These are phyloP conservation scores for Volucella inflata DNA, from an alignment of 2,888 invertebrate species.

Conservation along the genomic window DNA sequence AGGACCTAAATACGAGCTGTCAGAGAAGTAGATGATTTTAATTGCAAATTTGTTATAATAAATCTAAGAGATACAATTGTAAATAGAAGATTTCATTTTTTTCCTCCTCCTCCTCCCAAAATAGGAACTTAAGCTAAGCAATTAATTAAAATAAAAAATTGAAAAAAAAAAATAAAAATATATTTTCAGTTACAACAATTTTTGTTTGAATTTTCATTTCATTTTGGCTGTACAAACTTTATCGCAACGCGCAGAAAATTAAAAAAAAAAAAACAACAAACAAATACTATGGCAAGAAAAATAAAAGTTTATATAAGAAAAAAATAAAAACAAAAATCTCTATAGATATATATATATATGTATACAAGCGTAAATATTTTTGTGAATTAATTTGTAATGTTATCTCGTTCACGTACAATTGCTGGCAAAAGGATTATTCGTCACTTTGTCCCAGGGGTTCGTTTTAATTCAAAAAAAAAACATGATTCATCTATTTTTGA, in stretches of 20 bases:
- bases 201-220: slow-evolving; percentile 25
- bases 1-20: slow-evolving; percentile 70
- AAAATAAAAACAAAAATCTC: slow-evolving; percentile 52
- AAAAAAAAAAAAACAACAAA: slow-evolving; percentile 59
- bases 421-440: slow-evolving; percentile 64
- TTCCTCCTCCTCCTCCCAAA: slow-evolving; percentile 18
- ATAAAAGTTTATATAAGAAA: slow-evolving; percentile 21
- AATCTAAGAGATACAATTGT: slow-evolving; percentile 44
- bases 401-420: slow-evolving; percentile 73
- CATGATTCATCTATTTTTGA: too few species aligned
- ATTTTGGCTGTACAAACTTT: slow-evolving; percentile 63
- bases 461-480: not conserved
- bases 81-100: slow-evolving; percentile 40
- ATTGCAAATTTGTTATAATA: slow-evolving; percentile 63
- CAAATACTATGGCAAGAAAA: slow-evolving; percentile 22
- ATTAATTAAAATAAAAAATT: slow-evolving; percentile 25
- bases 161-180: slow-evolving; percentile 3
- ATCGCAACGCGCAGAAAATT: slow-evolving; percentile 61
- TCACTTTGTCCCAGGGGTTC: slow-evolving; percentile 41
- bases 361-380: slow-evolving; percentile 68
- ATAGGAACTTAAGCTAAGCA: slow-evolving; percentile 62
- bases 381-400: slow-evolving; percentile 75
- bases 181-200: slow-evolving; percentile 26
- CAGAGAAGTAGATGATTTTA: slow-evolving; percentile 58
- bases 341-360: slow-evolving; percentile 49